These are phyloP conservation scores for Patella pellucida DNA, from an alignment of 2,888 invertebrate species.

Conservation along the genomic window DNA sequence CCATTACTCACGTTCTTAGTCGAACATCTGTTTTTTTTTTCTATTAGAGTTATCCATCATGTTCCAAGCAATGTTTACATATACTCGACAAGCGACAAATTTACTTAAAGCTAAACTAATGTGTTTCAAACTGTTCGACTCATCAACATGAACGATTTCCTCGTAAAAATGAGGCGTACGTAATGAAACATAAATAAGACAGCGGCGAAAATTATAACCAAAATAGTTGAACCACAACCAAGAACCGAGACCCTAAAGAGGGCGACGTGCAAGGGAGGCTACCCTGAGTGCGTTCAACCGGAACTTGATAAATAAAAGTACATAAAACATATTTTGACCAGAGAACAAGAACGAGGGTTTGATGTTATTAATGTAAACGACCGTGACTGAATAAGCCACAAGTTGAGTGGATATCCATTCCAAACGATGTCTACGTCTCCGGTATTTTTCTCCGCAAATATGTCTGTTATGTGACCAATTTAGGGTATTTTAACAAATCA, in stretches of 20 bases:
- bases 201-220: not conserved
- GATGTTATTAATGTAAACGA: not conserved
- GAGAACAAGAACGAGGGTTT: constrained; percentile 2
- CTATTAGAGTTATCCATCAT: not conserved
- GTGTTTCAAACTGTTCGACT: not conserved
- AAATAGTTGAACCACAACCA: constrained; percentile 2
- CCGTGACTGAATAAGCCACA: not conserved
- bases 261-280: not conserved
- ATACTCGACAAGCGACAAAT: constrained; percentile 10
- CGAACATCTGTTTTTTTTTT: constrained; percentile 9
- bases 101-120: constrained; percentile 10
- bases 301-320: constrained; percentile 3
- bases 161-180: constrained; percentile 11
- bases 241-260: not conserved
- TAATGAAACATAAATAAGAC: constrained; percentile 27
- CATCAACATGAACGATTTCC: not conserved
- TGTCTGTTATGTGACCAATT: not conserved
- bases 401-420: too few relatives aligned
- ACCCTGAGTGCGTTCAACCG: not conserved
- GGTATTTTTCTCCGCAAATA: not conserved
- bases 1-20: not conserved
- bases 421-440: too few relatives aligned
- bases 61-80: constrained; percentile 2
- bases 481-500: not conserved
- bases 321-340: constrained; percentile 10